phyloP scores from a whole-genome alignment of 2,888 invertebrate genomes.

The Amiota communis region DNA sequence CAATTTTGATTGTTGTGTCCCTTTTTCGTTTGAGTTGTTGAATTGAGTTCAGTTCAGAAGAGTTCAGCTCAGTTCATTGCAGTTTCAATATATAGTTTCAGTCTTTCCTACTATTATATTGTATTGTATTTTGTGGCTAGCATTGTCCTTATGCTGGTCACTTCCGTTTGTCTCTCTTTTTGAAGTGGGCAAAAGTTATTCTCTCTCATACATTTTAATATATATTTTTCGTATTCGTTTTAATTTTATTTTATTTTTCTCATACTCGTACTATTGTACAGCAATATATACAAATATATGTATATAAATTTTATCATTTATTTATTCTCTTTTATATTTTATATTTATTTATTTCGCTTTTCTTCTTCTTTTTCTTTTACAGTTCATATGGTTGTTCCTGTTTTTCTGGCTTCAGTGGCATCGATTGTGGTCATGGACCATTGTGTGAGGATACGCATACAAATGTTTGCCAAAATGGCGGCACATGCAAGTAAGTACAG shows the following conservation, averaged over 20 bases:
- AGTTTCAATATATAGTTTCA: not conserved
- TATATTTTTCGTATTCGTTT: not conserved
- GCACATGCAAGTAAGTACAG: slow-evolving; percentile 84
- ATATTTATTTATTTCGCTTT: not conserved
- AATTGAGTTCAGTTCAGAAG: no score
- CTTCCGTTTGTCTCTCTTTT: not conserved
- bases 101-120: not conserved
- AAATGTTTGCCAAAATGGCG: slow-evolving; percentile 85
- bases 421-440: slow-evolving; percentile 85
- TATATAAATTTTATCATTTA: not conserved
- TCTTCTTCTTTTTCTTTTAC: slow-evolving; percentile 62
- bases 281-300: not conserved
- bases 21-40: not conserved
- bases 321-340: not conserved
- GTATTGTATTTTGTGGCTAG: not conserved
- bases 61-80: not conserved
- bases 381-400: slow-evolving; percentile 87
- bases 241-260: not conserved
- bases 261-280: not conserved
- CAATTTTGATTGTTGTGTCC: slow-evolving; percentile 2
- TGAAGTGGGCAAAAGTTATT: not conserved
- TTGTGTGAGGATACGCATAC: slow-evolving; percentile 80
- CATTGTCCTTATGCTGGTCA: slow-evolving; percentile 20
- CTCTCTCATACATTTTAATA: not conserved
- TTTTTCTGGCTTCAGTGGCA: slow-evolving; percentile 85